These are phyloP conservation scores for Leptinotarsa juncta DNA, from an alignment of 2,888 invertebrate species.

Conservation along the genomic window DNA sequence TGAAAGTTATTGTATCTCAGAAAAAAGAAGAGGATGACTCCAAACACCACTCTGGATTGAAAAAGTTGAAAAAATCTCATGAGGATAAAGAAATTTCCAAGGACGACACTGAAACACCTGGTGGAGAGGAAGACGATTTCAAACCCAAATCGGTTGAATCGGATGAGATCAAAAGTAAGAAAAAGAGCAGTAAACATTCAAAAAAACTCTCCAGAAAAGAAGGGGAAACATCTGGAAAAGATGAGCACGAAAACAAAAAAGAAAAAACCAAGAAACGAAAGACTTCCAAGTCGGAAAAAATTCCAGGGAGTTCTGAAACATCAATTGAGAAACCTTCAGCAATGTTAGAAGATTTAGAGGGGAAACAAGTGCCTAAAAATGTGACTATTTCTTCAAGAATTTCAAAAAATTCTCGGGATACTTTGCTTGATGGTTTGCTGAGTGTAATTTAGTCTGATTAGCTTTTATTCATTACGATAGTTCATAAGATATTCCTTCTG, in stretches of 20 bases:
- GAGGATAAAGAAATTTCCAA: neutral
- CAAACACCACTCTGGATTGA: neutral
- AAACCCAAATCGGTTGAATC: neutral
- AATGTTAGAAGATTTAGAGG: too few species aligned
- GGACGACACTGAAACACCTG: neutral
- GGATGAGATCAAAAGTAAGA: neutral
- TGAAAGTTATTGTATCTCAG: neutral
- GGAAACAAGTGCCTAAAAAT: neutral
- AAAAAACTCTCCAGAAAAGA: neutral
- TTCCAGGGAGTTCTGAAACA: neutral
- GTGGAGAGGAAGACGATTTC: neutral
- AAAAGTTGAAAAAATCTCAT: neutral
- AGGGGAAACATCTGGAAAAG: neutral
- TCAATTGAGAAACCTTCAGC: slow-evolving; percentile 2
- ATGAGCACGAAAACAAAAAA: neutral
- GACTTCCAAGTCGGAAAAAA: neutral
- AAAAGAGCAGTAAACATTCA: neutral
- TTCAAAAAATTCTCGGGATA: neutral
- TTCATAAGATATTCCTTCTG: neutral
- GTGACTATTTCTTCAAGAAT: neutral
- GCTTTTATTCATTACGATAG: slow-evolving; percentile 1
- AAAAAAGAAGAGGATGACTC: neutral
- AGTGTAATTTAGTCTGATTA: slow-evolving; percentile 24
- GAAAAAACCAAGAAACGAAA: neutral
- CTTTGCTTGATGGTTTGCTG: slow-evolving; percentile 25